Conservation (phyloP, 2,888 invertebrate species). For the Conchocele bisecta region DNA sequence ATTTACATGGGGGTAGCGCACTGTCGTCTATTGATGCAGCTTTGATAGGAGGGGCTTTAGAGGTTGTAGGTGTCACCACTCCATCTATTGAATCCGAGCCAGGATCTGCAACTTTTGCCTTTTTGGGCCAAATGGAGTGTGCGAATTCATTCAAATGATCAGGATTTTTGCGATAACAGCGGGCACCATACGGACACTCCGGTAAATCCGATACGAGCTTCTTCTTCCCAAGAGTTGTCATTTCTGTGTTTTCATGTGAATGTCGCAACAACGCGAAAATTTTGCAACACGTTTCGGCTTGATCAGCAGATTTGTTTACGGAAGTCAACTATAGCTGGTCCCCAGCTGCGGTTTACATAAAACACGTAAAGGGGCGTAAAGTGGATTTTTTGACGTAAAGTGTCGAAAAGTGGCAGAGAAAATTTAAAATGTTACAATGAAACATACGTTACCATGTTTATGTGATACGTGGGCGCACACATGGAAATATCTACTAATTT, state of each 20-base stretch:
- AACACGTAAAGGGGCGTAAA: no score
- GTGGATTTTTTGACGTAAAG: no score
- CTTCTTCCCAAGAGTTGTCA: conserved; percentile 67
- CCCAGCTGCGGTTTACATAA: no score
- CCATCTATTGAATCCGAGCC: conserved; percentile 6
- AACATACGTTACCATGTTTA: no score
- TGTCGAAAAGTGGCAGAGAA: no score
- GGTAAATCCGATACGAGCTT: conserved; percentile 61
- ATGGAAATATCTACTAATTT: no score
- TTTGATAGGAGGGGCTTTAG: conserved; percentile 3
- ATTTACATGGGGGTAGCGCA: conserved; percentile 69
- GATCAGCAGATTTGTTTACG: conserved; percentile 39
- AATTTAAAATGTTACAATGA: no score
- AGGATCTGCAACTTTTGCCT: conserved; percentile 21
- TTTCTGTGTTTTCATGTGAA: no score
- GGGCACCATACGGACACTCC: conserved; percentile 75
- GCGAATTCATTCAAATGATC: conserved; percentile 71
- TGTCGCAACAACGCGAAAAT: no score
- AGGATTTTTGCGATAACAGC: conserved; percentile 76
- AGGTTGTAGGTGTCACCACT: conserved; percentile 5
- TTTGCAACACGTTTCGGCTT: conserved; percentile 36
- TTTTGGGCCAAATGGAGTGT: conserved; percentile 69
- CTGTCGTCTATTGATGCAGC: conserved; percentile 28
- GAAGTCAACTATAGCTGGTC: conserved; percentile 15
- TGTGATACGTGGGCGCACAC: no score